Conservation (phyloP, 2,888 invertebrate genomes). For the Ochropleura leucogaster region DNA sequence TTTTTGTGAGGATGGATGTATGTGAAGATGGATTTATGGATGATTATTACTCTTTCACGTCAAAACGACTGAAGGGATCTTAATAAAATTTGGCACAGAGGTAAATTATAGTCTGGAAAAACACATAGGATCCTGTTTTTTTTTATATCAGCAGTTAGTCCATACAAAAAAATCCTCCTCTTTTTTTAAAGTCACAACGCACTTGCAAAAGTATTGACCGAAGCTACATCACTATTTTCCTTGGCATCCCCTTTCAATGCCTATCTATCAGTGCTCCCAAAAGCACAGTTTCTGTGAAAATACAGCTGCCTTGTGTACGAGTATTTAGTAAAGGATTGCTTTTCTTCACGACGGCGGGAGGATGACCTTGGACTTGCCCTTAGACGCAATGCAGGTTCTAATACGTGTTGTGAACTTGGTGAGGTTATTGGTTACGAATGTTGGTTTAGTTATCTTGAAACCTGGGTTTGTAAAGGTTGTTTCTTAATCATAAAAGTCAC, state of each 20-base stretch:
- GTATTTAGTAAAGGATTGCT: conserved; percentile 57
- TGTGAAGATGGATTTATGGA: too few relatives aligned
- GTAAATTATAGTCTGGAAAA: too few relatives aligned
- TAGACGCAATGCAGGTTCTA: conserved; percentile 79
- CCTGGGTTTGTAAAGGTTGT: background rate
- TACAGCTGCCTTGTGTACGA: conserved; percentile 37
- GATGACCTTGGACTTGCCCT: conserved; percentile 70
- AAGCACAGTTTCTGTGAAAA: conserved; percentile 44
- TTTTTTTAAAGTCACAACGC: too few relatives aligned
- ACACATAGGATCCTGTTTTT: too few relatives aligned
- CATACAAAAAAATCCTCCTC: too few relatives aligned
- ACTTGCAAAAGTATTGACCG: background rate
- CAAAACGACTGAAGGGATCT: too few relatives aligned
- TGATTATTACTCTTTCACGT: too few relatives aligned
- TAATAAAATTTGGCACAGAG: too few relatives aligned
- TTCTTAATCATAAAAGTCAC: background rate
- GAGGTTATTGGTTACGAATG: conserved; percentile 7
- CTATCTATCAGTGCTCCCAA: conserved; percentile 24
- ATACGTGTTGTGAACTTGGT: conserved; percentile 33
- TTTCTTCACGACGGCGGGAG: conserved; percentile 57
- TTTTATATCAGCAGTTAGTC: too few relatives aligned
- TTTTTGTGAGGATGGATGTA: too few relatives aligned
- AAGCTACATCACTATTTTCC: background rate
- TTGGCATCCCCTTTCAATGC: conserved; percentile 12
- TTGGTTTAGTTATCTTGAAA: background rate